phyloP scores from a whole-genome alignment of 2,888 invertebrate genomes.

The Loripinus fragilis region DNA sequence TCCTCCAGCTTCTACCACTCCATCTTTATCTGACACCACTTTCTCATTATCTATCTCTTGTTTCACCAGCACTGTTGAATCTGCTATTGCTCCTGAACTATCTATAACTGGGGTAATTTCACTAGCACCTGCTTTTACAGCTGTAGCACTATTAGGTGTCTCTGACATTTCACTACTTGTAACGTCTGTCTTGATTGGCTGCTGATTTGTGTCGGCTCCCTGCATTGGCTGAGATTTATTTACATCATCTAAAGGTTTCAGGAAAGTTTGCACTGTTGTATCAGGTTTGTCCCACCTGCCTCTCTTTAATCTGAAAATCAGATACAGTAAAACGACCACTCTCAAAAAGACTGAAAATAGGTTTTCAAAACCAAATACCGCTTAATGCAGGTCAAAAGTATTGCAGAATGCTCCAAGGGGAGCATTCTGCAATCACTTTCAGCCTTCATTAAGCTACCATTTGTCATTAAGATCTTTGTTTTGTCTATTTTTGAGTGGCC shows the following conservation, averaged over 20 bases:
- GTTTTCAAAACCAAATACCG: too few relatives aligned
- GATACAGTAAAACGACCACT: not conserved
- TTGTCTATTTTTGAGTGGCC: too few relatives aligned
- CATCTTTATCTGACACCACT: not conserved
- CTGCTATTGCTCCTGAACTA: not conserved
- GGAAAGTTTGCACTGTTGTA: constrained; percentile 19
- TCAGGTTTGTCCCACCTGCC: constrained; percentile 57
- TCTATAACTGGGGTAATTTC: not conserved
- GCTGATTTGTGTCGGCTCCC: not conserved
- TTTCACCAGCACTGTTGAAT: not conserved
- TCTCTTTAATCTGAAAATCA: constrained; percentile 43
- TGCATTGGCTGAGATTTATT: constrained; percentile 20
- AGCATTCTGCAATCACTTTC: too few relatives aligned
- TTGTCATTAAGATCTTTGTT: too few relatives aligned
- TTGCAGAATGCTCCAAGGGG: too few relatives aligned
- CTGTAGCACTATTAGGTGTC: not conserved
- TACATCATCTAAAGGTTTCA: constrained; percentile 16
- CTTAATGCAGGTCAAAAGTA: too few relatives aligned
- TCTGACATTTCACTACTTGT: not conserved
- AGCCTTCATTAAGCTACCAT: too few relatives aligned
- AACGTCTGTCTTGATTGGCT: not conserved
- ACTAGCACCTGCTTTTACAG: not conserved
- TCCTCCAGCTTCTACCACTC: not conserved
- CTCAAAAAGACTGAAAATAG: too few relatives aligned
- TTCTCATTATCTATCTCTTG: not conserved